A percentile compares a stretch with the other conserved stretches of the same genome.
Evolutionary conservation across 1,140 invertebrate genomes (phyloP).

Genomic region (Drosophila pseudoobscura): DNA sequence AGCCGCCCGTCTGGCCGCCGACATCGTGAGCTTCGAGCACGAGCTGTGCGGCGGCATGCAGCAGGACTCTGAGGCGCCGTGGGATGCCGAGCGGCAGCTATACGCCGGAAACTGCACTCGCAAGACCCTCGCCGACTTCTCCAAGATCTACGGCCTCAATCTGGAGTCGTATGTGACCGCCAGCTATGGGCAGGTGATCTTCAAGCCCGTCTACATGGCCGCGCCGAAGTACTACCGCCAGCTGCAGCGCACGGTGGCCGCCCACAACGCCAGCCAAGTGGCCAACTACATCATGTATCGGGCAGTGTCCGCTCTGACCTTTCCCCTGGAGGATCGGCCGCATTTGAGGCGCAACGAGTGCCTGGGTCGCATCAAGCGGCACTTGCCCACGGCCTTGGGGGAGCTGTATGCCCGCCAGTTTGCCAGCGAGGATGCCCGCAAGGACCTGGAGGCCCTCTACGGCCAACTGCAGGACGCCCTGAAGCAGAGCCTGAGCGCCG

Average conservation of each 20-base stretch:
- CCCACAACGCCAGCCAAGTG: constrained; percentile 55
- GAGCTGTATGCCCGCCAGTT: constrained; percentile 64
- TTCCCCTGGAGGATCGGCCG: constrained; percentile 57
- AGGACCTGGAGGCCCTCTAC: constrained; percentile 36
- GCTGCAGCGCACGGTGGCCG: constrained; percentile 53
- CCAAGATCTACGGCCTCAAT: constrained; percentile 41
- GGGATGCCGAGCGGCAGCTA: constrained; percentile 48
- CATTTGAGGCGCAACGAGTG: constrained; percentile 40
- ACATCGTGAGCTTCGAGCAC: constrained; percentile 69
- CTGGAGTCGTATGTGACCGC: constrained; percentile 49
- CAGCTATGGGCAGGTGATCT: constrained; percentile 44
- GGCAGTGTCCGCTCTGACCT: constrained; percentile 53
- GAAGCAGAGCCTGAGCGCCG: constrained; percentile 47
- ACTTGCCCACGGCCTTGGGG: constrained; percentile 60
- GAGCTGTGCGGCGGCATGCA: constrained; percentile 65
- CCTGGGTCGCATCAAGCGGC: constrained; percentile 38
- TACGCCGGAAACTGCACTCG: constrained; percentile 57
- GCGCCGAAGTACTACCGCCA: constrained; percentile 62
- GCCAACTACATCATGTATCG: constrained; percentile 80
- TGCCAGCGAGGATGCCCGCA: constrained; percentile 25
- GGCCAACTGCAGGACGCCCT: constrained; percentile 50
- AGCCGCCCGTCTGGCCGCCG: constrained; percentile 52
- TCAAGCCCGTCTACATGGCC: constrained; percentile 72
- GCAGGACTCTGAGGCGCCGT: constrained; percentile 12
- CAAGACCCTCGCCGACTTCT: constrained; percentile 51